Conservation (phyloP, 2,113 vertebrate species). For the Burhinus oedicnemus region DNA sequence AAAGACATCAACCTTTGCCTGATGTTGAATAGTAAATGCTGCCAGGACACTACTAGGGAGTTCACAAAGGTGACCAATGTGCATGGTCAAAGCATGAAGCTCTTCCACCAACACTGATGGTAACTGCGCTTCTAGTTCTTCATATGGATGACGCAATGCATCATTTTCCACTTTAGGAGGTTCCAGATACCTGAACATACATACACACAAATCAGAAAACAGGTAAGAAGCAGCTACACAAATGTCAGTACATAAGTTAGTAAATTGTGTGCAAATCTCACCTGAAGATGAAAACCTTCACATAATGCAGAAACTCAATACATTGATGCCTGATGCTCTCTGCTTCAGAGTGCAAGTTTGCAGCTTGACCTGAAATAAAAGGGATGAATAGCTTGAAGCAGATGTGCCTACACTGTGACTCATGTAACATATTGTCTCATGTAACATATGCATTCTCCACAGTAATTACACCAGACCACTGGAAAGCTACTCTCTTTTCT, state of each 20-base stretch:
- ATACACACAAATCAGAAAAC: neutral
- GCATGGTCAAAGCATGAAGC: conserved; percentile 83
- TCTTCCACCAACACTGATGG: conserved; percentile 89
- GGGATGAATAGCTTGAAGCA: neutral
- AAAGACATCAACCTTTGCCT: conserved; percentile 83
- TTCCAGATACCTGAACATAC: conserved; percentile 81
- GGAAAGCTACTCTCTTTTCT: neutral
- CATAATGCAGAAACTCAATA: conserved; percentile 88
- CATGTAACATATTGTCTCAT: neutral
- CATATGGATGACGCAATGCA: conserved; percentile 77
- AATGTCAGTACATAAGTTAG: neutral
- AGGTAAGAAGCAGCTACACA: neutral
- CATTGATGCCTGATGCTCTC: conserved; percentile 87
- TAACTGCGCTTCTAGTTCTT: conserved; percentile 82
- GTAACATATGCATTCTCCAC: neutral
- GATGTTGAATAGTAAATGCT: conserved; percentile 85
- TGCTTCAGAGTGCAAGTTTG: conserved; percentile 86
- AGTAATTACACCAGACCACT: neutral
- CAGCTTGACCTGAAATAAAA: conserved; percentile 84
- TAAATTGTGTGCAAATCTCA: conserved; percentile 57
- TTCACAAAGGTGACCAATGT: conserved; percentile 85
- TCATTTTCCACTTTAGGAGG: conserved; percentile 61
- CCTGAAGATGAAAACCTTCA: conserved; percentile 95
- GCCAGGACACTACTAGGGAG: conserved; percentile 81
- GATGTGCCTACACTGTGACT: neutral